Percentiles rank a stretch among this genome's conserved stretches.
These are phyloP conservation scores for Tragelaphus imberbis DNA, from an alignment of 2,113 vertebrate genomes.

Conservation along the genomic window DNA sequence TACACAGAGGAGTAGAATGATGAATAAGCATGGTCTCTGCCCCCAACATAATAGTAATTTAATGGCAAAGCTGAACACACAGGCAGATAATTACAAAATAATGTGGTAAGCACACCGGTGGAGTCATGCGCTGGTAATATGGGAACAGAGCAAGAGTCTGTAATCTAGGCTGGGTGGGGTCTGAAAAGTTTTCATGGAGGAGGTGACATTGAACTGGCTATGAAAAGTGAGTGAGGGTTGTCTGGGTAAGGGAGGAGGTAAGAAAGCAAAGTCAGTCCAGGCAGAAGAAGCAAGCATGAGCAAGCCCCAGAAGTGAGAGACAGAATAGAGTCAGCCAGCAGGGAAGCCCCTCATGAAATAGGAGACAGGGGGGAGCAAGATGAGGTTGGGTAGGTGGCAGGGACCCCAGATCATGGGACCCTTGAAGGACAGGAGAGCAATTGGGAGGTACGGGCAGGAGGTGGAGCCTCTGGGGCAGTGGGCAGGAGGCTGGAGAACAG, in stretches of 20 bases:
- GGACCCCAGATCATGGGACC: not conserved
- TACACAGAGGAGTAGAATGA: not conserved
- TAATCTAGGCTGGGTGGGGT: slow-evolving; percentile 51
- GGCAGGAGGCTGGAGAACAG: not conserved
- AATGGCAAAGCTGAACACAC: not conserved
- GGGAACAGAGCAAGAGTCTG: slow-evolving; percentile 20
- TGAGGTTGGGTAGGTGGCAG: not conserved
- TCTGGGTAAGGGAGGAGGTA: not conserved
- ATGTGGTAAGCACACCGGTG: not conserved
- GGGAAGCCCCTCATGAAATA: not conserved
- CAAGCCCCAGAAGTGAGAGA: not conserved
- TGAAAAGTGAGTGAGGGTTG: not conserved
- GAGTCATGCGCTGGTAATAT: not conserved
- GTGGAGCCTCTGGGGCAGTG: not conserved
- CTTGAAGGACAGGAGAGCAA: not conserved
- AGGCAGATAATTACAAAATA: slow-evolving; percentile 45
- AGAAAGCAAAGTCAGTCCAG: not conserved
- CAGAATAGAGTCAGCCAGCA: accelerated
- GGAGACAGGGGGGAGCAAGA: not conserved
- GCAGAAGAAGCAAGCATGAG: not conserved
- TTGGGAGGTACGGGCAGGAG: not conserved
- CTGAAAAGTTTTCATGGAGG: not conserved
- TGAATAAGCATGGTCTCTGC: not conserved
- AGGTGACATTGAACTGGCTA: not conserved
- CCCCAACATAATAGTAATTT: slow-evolving; percentile 18